Conservation (phyloP, 2,113 vertebrate species). For the Cariama cristata region DNA sequence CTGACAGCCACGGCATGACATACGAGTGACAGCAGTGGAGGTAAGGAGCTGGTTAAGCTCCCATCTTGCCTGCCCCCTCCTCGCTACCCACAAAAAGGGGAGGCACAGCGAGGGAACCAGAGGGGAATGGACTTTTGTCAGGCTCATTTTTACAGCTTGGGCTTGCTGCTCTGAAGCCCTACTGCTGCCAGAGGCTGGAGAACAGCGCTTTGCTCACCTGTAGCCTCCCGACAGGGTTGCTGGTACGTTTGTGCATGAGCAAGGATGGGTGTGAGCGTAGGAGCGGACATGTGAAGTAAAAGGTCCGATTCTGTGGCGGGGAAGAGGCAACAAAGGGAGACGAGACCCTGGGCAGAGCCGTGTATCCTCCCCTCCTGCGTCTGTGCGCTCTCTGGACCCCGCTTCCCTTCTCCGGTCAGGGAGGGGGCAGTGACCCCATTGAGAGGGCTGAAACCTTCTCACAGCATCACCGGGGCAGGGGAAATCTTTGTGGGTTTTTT, state of each 20-base stretch:
- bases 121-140: neutral
- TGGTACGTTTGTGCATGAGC: fast-evolving
- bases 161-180: neutral
- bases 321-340: neutral
- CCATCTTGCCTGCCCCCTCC: neutral
- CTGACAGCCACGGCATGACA: neutral
- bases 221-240: neutral
- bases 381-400: fast-evolving
- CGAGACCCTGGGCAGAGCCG: fast-evolving
- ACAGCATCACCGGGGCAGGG: fast-evolving
- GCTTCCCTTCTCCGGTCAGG: fast-evolving
- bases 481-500: neutral
- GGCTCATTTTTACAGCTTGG: neutral
- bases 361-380: fast-evolving
- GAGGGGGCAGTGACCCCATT: neutral
- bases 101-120: neutral
- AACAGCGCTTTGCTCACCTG: fast-evolving
- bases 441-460: neutral
- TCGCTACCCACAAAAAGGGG: too few species aligned
- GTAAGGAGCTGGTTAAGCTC: neutral
- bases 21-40: neutral
- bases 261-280: fast-evolving
- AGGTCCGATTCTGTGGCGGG: fast-evolving
- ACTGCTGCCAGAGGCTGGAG: neutral
- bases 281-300: fast-evolving